Evolutionary conservation across 2,113 vertebrate species (phyloP).

Genomic region (Cyrtonyx montezumae): DNA sequence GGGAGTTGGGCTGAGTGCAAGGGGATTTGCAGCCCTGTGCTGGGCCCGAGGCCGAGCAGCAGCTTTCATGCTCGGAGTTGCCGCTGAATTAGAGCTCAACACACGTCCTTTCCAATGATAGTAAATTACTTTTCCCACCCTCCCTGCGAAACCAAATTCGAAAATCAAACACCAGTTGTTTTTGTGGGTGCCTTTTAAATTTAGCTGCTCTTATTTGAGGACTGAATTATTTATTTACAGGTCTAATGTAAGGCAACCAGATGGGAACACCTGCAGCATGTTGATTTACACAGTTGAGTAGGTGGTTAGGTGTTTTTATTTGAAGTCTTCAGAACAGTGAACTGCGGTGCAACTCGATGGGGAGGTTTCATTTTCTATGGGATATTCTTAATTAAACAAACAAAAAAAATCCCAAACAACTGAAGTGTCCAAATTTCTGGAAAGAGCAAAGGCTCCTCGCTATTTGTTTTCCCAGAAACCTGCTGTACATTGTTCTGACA

Average conservation of each 20-base stretch:
- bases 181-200: conserved; percentile 38
- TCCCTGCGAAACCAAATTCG: background rate
- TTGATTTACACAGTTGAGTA: background rate
- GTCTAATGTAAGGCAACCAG: background rate
- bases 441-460: background rate
- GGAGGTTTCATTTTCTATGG: background rate
- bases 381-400: background rate
- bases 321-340: background rate
- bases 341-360: background rate
- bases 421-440: background rate
- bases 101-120: rapidly evolving
- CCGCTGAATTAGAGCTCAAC: background rate
- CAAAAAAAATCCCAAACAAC: background rate
- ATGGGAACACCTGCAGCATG: background rate
- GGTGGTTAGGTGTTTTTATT: background rate
- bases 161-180: background rate
- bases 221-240: conserved; percentile 29
- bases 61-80: background rate
- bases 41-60: background rate
- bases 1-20: rapidly evolving
- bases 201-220: conserved; percentile 6
- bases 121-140: background rate
- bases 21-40: background rate
- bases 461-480: conserved; percentile 31
- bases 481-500: conserved; percentile 57